Conservation (phyloP, 2,113 vertebrate genomes). For the Charadrius vociferus region DNA sequence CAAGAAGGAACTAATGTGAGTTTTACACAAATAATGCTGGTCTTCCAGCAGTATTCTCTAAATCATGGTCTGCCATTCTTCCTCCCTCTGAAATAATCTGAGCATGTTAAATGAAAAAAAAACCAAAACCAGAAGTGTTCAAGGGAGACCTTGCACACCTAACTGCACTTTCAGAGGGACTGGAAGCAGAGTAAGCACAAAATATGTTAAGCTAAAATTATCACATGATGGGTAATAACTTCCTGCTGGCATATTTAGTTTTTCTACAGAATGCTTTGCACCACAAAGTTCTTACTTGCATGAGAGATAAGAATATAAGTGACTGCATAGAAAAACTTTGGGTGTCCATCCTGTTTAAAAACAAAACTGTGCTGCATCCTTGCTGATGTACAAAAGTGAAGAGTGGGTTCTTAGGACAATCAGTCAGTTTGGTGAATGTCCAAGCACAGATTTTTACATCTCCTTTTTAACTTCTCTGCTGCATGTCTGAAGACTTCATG, state of each 20-base stretch:
- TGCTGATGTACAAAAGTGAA: fast-evolving
- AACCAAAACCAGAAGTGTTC: background rate
- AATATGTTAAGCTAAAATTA: background rate
- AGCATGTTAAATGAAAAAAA: background rate
- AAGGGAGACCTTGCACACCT: background rate
- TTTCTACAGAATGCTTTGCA: background rate
- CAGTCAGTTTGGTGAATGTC: background rate
- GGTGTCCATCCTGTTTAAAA: background rate
- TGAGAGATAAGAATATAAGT: background rate
- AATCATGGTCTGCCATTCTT: background rate
- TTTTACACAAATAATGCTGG: background rate
- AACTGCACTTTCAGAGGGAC: background rate
- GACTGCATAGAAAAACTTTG: background rate
- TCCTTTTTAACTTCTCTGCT: background rate
- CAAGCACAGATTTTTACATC: background rate
- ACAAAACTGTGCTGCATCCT: background rate
- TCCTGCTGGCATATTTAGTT: background rate
- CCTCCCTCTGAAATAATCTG: background rate
- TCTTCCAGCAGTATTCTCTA: background rate
- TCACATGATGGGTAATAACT: background rate
- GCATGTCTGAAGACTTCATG: background rate
- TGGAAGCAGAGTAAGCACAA: background rate
- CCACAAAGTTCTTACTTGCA: background rate
- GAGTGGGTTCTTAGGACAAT: background rate
- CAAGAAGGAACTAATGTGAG: background rate